Conservation (phyloP, 2,888 invertebrate genomes). For the Augiades crinisus region DNA sequence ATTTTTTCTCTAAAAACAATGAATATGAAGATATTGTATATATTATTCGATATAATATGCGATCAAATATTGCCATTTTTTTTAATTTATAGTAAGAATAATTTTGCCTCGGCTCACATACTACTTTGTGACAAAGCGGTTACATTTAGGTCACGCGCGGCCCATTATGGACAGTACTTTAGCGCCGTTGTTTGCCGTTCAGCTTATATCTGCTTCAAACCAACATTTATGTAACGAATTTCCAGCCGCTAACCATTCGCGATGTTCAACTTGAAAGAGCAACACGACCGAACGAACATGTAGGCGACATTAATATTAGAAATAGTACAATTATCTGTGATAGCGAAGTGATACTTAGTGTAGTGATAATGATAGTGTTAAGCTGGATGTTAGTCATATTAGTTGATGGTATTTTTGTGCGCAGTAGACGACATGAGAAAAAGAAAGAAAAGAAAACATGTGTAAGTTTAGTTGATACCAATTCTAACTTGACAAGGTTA, state of each 20-base stretch:
- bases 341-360: constrained; percentile 52
- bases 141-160: constrained; percentile 10
- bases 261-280: background rate
- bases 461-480: constrained; percentile 40
- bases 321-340: constrained; percentile 45
- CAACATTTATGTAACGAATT: constrained; percentile 38
- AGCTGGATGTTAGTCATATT: constrained; percentile 56
- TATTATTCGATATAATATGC: too few species aligned
- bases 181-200: constrained; percentile 10
- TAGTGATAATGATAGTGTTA: constrained; percentile 61
- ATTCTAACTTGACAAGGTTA: too few species aligned
- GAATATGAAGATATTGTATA: too few species aligned
- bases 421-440: constrained; percentile 42
- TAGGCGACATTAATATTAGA: background rate
- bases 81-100: too few species aligned
- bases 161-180: constrained; percentile 12
- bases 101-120: too few species aligned
- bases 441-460: constrained; percentile 24
- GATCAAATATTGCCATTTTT: too few species aligned
- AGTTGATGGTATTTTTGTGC: constrained; percentile 43
- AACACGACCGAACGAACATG: constrained; percentile 5
- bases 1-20: too few species aligned
- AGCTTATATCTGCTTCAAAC: constrained; percentile 45
- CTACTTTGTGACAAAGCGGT: too few species aligned
- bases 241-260: background rate